Conservation (phyloP, 2,797 vertebrate genomes). For the Pelodytes ibericus region DNA sequence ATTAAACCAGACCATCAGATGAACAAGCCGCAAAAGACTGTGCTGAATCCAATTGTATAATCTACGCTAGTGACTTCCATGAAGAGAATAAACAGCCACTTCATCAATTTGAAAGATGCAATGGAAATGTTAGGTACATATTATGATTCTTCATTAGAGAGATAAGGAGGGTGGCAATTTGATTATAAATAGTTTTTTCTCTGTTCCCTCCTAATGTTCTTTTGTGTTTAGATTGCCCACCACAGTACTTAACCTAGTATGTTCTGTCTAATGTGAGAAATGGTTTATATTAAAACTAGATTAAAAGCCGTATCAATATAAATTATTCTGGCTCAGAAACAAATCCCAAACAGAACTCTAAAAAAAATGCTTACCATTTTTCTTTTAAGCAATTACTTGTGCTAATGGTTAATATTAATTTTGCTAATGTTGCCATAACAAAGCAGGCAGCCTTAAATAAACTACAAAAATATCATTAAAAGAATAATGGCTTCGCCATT, state of each 20-base stretch:
- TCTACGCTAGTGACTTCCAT: neutral
- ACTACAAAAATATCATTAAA: neutral
- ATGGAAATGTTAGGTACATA: slow-evolving; percentile 10
- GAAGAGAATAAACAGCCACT: slow-evolving; percentile 10
- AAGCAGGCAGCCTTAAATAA: slow-evolving; percentile 1
- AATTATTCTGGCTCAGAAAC: neutral
- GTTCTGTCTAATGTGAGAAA: slow-evolving; percentile 13
- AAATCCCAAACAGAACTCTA: neutral
- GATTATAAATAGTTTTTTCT: slow-evolving; percentile 16
- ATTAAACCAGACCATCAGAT: no score
- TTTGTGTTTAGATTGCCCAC: slow-evolving; percentile 23
- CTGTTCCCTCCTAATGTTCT: slow-evolving; percentile 28
- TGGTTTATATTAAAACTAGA: slow-evolving; percentile 16
- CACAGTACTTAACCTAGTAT: neutral
- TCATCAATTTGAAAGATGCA: slow-evolving; percentile 11
- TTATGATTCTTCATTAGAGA: slow-evolving; percentile 5
- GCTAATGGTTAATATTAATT: neutral
- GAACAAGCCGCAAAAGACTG: neutral
- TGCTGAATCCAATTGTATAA: neutral
- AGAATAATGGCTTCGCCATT: neutral
- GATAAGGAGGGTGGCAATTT: slow-evolving; percentile 21
- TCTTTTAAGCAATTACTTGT: neutral
- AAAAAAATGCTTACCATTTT: neutral
- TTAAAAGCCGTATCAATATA: slow-evolving; percentile 11
- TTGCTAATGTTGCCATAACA: neutral